Conservation (phyloP, 2,888 invertebrate species). For the Cetonia aurata region DNA sequence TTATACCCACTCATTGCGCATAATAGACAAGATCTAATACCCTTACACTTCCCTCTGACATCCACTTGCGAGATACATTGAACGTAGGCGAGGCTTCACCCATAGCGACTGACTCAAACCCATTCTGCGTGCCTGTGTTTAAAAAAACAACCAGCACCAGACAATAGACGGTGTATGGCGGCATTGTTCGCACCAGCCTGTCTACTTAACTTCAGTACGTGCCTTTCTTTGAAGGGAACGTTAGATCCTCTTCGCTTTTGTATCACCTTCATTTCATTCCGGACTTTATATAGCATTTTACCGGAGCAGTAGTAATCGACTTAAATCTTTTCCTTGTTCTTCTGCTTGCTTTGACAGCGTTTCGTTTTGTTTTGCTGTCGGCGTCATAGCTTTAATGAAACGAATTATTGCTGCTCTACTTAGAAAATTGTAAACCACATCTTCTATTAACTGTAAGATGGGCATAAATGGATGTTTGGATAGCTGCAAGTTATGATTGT, state of each 20-base stretch:
- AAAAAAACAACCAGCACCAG: constrained; percentile 43
- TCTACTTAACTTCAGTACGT: constrained; percentile 48
- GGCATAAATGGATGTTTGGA: too few relatives aligned
- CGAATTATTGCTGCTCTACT: too few relatives aligned
- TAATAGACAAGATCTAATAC: background rate
- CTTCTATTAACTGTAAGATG: too few relatives aligned
- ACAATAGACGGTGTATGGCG: constrained; percentile 46
- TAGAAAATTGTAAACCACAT: too few relatives aligned
- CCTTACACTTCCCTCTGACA: background rate
- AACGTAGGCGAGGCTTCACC: constrained; percentile 9
- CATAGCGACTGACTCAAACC: background rate
- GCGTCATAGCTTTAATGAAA: too few relatives aligned
- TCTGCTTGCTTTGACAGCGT: too few relatives aligned
- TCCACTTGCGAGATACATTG: constrained; percentile 4
- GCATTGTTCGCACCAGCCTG: constrained; percentile 43
- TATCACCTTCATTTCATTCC: constrained; percentile 37
- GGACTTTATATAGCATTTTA: constrained; percentile 40
- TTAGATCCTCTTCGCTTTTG: constrained; percentile 28
- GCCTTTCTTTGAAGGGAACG: constrained; percentile 42
- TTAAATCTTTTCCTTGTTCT: too few relatives aligned
- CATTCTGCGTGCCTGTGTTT: constrained; percentile 32
- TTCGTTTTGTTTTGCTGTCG: too few relatives aligned
- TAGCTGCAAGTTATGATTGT: too few relatives aligned
- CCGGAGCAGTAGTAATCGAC: background rate
- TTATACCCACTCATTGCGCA: too few relatives aligned